phyloP scores from a whole-genome alignment of 1,140 invertebrate genomes.

The Drosophila burlai region DNA sequence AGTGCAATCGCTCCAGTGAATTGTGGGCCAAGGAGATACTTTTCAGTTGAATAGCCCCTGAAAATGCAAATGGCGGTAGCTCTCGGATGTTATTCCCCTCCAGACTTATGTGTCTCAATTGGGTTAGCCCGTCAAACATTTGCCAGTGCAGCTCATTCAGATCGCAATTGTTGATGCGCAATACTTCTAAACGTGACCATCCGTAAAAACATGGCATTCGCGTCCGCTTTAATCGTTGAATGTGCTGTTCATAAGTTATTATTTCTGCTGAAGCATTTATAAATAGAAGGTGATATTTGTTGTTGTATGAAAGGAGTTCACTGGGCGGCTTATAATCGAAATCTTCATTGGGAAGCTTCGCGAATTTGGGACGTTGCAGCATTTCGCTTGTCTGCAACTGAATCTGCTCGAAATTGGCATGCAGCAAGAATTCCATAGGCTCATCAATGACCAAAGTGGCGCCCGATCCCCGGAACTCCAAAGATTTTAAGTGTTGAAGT shows the following conservation, averaged over 20 bases:
- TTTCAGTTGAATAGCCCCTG: slow-evolving; percentile 88
- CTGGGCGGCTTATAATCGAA: slow-evolving; percentile 77
- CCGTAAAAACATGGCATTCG: slow-evolving; percentile 87
- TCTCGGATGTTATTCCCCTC: slow-evolving; percentile 88
- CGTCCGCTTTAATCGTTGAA: slow-evolving; percentile 86
- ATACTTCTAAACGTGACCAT: slow-evolving; percentile 86
- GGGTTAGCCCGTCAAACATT: slow-evolving; percentile 89
- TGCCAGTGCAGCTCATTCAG: slow-evolving; percentile 89
- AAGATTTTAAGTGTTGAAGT: slow-evolving; percentile 86
- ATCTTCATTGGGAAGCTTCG: slow-evolving; percentile 68
- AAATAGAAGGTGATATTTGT: slow-evolving; percentile 49
- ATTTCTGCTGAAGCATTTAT: slow-evolving; percentile 82
- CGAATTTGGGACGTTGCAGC: slow-evolving; percentile 73
- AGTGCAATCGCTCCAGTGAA: slow-evolving; percentile 88
- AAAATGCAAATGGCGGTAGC: slow-evolving; percentile 89
- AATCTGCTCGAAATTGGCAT: slow-evolving; percentile 86
- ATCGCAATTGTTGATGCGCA: slow-evolving; percentile 87
- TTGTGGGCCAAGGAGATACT: slow-evolving; percentile 88
- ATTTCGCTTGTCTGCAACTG: slow-evolving; percentile 69
- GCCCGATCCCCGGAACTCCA: slow-evolving; percentile 87
- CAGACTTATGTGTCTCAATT: slow-evolving; percentile 87
- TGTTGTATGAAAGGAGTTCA: slow-evolving; percentile 41
- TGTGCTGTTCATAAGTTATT: slow-evolving; percentile 88
- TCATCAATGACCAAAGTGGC: slow-evolving; percentile 85
- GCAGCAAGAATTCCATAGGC: slow-evolving; percentile 81